These are phyloP conservation scores for Aratinga solstitialis DNA, from an alignment of 2,797 vertebrate species.

Conservation along the genomic window DNA sequence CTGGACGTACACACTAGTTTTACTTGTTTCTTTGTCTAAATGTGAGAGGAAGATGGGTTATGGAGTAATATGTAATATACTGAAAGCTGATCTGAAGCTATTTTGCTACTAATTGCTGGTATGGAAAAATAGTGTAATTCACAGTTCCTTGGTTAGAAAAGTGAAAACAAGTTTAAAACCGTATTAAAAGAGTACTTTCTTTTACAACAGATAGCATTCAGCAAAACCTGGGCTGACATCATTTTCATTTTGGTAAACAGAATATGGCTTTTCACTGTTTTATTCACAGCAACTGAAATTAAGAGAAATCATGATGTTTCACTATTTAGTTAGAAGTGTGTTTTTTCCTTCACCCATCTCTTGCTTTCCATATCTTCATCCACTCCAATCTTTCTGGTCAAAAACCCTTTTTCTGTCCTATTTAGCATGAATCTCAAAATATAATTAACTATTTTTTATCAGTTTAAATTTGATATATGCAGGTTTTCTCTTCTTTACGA, in stretches of 20 bases:
- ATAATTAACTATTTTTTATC: neutral
- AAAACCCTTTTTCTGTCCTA: neutral
- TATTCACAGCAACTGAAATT: neutral
- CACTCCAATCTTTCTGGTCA: neutral
- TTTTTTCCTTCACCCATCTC: neutral
- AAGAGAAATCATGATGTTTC: neutral
- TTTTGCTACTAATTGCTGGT: neutral
- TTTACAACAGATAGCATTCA: neutral
- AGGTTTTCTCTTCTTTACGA: neutral
- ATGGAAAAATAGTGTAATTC: neutral
- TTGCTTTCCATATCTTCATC: neutral
- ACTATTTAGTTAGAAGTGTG: neutral
- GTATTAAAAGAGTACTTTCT: neutral
- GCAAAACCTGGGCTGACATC: neutral
- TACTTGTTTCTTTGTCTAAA: conserved; percentile 6
- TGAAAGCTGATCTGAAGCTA: neutral
- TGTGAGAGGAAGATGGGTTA: neutral
- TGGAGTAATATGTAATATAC: neutral
- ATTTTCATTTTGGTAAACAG: neutral
- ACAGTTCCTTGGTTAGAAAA: neutral
- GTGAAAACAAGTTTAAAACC: neutral
- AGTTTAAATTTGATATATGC: neutral
- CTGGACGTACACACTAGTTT: neutral
- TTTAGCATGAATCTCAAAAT: neutral
- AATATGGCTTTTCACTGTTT: neutral